Percentiles rank a stretch among this genome's conserved stretches.
Evolutionary conservation across 2,888 invertebrate species (phyloP).

Genomic region (Onchidella celtica): DNA sequence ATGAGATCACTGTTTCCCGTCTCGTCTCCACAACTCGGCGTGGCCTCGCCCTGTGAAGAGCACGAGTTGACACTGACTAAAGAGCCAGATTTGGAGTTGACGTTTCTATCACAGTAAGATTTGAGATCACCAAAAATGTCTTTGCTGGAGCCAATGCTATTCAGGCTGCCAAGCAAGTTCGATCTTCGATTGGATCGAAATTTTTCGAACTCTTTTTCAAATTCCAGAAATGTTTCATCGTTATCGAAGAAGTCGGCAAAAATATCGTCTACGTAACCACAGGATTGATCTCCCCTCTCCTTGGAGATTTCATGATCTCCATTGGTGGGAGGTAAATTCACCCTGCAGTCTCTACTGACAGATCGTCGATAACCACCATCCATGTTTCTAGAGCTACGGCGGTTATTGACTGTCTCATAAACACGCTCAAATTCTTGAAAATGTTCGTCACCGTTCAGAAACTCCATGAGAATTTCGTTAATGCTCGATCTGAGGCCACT

Average conservation of each 20-base stretch:
- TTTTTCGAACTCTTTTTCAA: constrained; percentile 73
- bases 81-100: constrained; percentile 16
- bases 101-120: constrained; percentile 71
- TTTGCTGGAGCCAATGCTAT: constrained; percentile 68
- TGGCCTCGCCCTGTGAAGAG: constrained; percentile 33
- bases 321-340: background rate
- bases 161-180: constrained; percentile 58
- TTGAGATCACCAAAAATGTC: constrained; percentile 73
- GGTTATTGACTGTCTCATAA: constrained; percentile 71
- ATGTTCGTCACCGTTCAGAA: constrained; percentile 73
- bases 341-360: background rate
- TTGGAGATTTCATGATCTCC: background rate
- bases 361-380: background rate
- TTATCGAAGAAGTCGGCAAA: constrained; percentile 74
- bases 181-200: constrained; percentile 68
- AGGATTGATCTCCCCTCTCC: constrained; percentile 21
- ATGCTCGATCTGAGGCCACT: constrained; percentile 11
- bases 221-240: constrained; percentile 72
- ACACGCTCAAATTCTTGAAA: constrained; percentile 75
- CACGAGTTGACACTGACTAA: constrained; percentile 25
- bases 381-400: constrained; percentile 27
- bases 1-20: constrained; percentile 36
- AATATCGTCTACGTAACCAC: constrained; percentile 57
- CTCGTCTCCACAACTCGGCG: constrained; percentile 27
- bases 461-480: constrained; percentile 68